phyloP scores from a whole-genome alignment of 2,113 vertebrate species.

The Labrus mixtus region DNA sequence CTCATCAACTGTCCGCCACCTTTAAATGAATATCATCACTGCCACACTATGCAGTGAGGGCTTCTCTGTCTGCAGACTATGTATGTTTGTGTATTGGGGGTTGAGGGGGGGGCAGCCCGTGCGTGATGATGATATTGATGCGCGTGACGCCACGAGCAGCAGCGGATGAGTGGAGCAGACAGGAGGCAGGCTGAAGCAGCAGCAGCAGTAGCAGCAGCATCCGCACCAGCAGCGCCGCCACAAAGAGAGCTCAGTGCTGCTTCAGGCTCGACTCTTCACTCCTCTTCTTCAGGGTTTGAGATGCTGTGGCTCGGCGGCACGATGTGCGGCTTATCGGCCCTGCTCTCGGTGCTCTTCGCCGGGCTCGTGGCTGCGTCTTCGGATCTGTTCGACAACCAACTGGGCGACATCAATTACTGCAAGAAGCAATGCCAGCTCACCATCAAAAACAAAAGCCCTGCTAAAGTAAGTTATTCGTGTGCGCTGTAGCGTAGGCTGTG shows the following conservation, averaged over 20 bases:
- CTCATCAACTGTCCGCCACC: neutral
- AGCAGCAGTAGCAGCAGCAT: constrained; percentile 44
- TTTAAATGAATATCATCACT: constrained; percentile 33
- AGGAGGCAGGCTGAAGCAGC: constrained; percentile 59
- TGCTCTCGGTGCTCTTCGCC: constrained; percentile 80
- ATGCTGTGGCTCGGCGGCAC: constrained; percentile 76
- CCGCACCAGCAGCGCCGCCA: constrained; percentile 49
- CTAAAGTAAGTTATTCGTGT: constrained; percentile 82
- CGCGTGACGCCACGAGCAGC: constrained; percentile 76
- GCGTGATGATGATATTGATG: constrained; percentile 62
- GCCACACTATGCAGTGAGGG: constrained; percentile 51
- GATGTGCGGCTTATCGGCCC: constrained; percentile 77
- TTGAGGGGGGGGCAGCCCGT: constrained; percentile 28
- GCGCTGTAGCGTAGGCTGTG: neutral
- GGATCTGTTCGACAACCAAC: constrained; percentile 88
- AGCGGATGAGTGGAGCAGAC: constrained; percentile 67
- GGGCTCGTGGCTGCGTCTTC: constrained; percentile 74
- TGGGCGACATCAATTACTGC: constrained; percentile 90
- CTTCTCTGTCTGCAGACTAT: constrained; percentile 48
- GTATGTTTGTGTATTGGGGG: constrained; percentile 14
- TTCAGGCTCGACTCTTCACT: constrained; percentile 46
- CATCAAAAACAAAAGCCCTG: constrained; percentile 85
- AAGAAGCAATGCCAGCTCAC: constrained; percentile 88
- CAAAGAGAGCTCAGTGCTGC: constrained; percentile 57
- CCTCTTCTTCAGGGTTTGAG: constrained; percentile 46